Evolutionary conservation across 2,113 vertebrate genomes (phyloP).

Genomic region (Trogon melanurus): DNA sequence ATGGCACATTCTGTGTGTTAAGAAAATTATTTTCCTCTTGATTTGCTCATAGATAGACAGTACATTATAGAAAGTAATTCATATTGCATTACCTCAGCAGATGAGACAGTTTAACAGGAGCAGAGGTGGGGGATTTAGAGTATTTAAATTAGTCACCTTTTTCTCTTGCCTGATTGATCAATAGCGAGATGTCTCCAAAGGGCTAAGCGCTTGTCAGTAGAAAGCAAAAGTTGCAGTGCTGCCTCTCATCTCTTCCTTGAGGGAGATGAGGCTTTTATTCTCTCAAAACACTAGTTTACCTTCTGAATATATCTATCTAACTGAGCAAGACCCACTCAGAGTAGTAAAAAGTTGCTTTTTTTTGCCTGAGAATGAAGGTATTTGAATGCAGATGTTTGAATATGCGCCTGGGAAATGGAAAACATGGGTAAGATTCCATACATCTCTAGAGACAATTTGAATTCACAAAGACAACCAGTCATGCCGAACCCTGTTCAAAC

Average conservation of each 20-base stretch:
- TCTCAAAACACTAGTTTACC: background rate
- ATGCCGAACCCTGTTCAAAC: accelerated
- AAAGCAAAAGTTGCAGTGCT: background rate
- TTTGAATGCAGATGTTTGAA: background rate
- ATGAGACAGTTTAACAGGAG: background rate
- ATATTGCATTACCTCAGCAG: background rate
- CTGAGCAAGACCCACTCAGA: background rate
- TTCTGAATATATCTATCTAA: background rate
- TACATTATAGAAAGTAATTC: background rate
- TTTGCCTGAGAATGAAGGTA: background rate
- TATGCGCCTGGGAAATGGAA: background rate
- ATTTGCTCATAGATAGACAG: background rate
- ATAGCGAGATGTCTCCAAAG: background rate
- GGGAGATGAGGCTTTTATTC: background rate
- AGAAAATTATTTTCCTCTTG: background rate
- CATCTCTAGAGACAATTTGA: accelerated
- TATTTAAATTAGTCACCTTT: background rate
- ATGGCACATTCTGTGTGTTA: background rate
- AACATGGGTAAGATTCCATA: background rate
- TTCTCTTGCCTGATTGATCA: background rate
- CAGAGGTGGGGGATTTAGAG: background rate
- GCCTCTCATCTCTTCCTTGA: background rate
- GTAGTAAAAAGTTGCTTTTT: background rate
- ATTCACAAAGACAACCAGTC: background rate
- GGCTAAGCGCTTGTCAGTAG: background rate